These are phyloP conservation scores for Pseudomugil gertrudae DNA, from an alignment of 2,797 vertebrate genomes.

Conservation along the genomic window DNA sequence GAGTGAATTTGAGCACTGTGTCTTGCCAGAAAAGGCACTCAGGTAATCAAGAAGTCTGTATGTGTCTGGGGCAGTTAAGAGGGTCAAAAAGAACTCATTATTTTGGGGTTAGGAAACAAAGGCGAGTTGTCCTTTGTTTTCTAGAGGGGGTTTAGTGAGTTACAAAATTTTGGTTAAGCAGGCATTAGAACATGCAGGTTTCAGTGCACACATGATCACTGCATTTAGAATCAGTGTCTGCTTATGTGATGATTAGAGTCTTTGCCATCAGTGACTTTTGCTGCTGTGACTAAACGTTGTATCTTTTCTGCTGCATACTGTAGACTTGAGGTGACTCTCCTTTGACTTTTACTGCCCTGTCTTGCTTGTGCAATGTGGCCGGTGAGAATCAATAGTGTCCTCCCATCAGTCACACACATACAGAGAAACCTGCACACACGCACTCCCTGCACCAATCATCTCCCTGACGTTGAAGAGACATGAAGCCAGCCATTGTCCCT, in stretches of 20 bases:
- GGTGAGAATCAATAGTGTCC: constrained; percentile 61
- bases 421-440: constrained; percentile 27
- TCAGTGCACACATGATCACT: constrained; percentile 10
- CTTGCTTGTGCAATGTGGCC: constrained; percentile 52
- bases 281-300: constrained; percentile 24
- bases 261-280: constrained; percentile 22
- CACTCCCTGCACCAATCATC: constrained; percentile 32
- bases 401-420: constrained; percentile 43
- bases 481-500: constrained; percentile 49
- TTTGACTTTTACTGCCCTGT: constrained; percentile 60
- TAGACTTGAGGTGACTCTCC: constrained; percentile 24
- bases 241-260: constrained; percentile 34
- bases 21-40: constrained; percentile 39
- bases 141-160: constrained; percentile 13
- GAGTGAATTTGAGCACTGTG: constrained; percentile 38
- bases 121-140: constrained; percentile 5
- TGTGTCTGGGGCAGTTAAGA: constrained; percentile 41
- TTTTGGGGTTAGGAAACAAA: constrained; percentile 32
- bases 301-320: constrained; percentile 9
- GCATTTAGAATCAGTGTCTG: constrained; percentile 14
- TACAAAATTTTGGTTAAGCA: constrained; percentile 20
- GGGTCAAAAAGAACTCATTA: constrained; percentile 37
- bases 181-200: constrained; percentile 3
- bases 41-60: constrained; percentile 49
- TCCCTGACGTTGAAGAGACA: constrained; percentile 49